These are phyloP conservation scores for Hoplias malabaricus DNA, from an alignment of 2,113 vertebrate genomes.

Conservation along the genomic window DNA sequence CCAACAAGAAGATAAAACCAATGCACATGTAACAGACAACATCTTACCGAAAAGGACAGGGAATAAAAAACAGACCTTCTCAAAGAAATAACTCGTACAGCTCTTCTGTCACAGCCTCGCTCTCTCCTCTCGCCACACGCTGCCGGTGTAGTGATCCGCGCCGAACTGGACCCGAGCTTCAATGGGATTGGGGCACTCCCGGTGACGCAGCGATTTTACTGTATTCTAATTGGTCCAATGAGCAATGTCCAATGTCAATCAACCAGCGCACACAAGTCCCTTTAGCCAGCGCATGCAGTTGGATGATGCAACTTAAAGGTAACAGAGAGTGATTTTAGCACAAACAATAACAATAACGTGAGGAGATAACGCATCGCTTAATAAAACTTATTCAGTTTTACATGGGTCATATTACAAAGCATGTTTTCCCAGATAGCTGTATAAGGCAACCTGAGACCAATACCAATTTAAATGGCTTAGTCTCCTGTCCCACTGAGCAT, in stretches of 20 bases:
- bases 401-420: neutral
- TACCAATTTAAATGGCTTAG: neutral
- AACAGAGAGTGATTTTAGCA: conserved; percentile 40
- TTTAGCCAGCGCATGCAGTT: neutral
- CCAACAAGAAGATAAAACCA: neutral
- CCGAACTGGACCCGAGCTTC: neutral
- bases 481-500: no score
- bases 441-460: neutral
- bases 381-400: neutral
- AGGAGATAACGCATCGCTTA: neutral
- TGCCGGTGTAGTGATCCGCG: conserved; percentile 45
- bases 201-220: accelerated
- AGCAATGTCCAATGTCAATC: conserved; percentile 62
- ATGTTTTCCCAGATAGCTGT: no score
- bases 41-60: neutral
- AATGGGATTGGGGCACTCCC: conserved; percentile 52
- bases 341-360: neutral
- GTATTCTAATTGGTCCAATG: conserved; percentile 56
- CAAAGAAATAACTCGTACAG: neutral
- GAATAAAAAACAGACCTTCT: neutral
- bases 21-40: neutral
- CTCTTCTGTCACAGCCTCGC: neutral
- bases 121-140: conserved; percentile 58
- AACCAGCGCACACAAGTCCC: conserved; percentile 30
- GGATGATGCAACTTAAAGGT: conserved; percentile 77